Evolutionary conservation across 2,888 invertebrate species (phyloP), one percentile per base, ranked within the genome.

Genomic region (Acleris holmiana): DNA sequence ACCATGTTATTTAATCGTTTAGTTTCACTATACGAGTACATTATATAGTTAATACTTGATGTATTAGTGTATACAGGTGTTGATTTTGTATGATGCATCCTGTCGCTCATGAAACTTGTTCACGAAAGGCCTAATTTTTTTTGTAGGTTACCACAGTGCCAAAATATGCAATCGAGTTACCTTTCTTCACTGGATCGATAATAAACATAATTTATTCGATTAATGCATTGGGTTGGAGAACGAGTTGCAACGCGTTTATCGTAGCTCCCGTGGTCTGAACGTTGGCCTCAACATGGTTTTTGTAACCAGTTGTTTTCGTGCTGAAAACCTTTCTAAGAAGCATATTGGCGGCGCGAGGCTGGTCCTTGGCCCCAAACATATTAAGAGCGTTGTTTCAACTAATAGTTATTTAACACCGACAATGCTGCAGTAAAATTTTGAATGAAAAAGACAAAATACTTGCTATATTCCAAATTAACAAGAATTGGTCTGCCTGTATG

Each of bases 111-210:
- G 53, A 58, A 53, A 23, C 55, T 57, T 51, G 57, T 53, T 63
- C 23, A 57, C 23, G 54, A 48, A 59, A 69, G 80, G 82, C 80
- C 80, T 83, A 80, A 78, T 72, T 74, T 68, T 71, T 76, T 69
- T 53, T 41, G 69, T 75, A 78, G 70, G 83, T 86, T 85, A 85
- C 84, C 83, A 77, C 76, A 72, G 84, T 84, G 84, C 87, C 87
- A 86, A 88, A 86, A 78, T 77, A 74, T 49, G 49, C 44, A 40
- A 41, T 48, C 47, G 21, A 50, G 54, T 55, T 55, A 65, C 65
- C 48, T 35, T 44, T 47, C 35, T 13, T 10, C 13, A 35, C 35
- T 35, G 13, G 35, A 35, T 35, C 35, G 35, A 35, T 35, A 35
- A 13, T 13, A 2, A 29, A 35, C 35, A 3, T 29, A 2, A 13